Base-by-base conservation (phyloP, 2,797 vertebrate species). In the Masticophis lateralis region DNA sequence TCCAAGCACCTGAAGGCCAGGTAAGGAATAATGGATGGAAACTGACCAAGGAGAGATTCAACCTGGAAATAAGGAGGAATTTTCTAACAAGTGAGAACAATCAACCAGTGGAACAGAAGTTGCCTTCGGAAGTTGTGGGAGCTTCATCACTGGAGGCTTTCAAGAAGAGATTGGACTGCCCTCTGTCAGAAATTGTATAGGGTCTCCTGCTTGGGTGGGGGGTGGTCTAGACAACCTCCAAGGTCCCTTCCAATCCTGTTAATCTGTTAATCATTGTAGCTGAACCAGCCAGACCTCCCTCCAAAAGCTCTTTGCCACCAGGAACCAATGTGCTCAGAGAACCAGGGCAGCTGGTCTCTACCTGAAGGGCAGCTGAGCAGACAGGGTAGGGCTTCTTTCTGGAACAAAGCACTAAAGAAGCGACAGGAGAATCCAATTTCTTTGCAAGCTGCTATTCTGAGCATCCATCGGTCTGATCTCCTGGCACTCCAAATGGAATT, bases 381-480 rank as follows among this genome's bases (percentile, higher is more conserved):
- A 47, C 20, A 25, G 10, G 20, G 32, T 1, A 11, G 32, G 18
- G 18, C 16, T 43, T 4, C 69, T 43, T 37, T 43, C 74, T 43
- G 18, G 37, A 25, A 47, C 74, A 47, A 47, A 47, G 74, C 74
- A 47, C 74, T 5, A 12, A 83, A 83, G 20, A 47, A 47, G 74
- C 37, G 4, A 11, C 9, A 0, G 74, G 37, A 22, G 37, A 47
- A 47, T 43, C 93, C 95, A 94, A 96, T 97, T 63, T 95, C 94
- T 94, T 96, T 94, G 94, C 94, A 92, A 95, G 95, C 95, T 96
- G 95, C 92, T 89, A 28, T 90, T 90, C 93, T 96, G 91, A 18
- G 89, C 55, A 69, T 91, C 94, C 90, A 92, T 94, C 92, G 55
- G 53, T 94, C 93, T 95, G 93, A 93, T 96, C 94, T 96, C 93